phyloP scores from a whole-genome alignment of 2,888 invertebrate genomes.

The Amblyjoppa proteus region DNA sequence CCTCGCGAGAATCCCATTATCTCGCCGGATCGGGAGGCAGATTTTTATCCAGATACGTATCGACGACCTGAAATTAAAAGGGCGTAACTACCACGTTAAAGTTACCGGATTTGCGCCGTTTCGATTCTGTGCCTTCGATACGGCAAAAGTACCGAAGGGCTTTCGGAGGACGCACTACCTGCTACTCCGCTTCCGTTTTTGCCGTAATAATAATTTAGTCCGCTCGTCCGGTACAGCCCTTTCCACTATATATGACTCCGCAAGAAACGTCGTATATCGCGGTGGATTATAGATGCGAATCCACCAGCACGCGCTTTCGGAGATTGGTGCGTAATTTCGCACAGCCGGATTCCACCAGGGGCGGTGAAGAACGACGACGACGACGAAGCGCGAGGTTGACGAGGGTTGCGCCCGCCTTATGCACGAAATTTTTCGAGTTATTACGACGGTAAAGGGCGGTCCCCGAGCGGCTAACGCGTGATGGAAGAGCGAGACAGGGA shows the following conservation, averaged over 20 bases:
- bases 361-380: conserved; percentile 45
- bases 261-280: neutral
- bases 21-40: conserved; percentile 63
- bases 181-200: conserved; percentile 77
- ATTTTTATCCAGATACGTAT: conserved; percentile 75
- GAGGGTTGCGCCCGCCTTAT: conserved; percentile 50
- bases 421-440: conserved; percentile 57
- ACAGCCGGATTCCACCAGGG: conserved; percentile 58
- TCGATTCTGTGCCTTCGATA: neutral
- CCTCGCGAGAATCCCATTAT: conserved; percentile 63
- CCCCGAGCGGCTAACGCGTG: conserved; percentile 10
- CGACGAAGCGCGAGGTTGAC: conserved; percentile 51
- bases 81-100: no score
- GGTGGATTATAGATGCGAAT: conserved; percentile 36
- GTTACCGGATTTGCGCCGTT: no score
- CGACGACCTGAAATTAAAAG: no score
- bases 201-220: conserved; percentile 80
- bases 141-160: conserved; percentile 31
- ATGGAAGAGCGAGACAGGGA: conserved; percentile 27
- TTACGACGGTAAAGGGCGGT: conserved; percentile 41
- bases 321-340: conserved; percentile 67
- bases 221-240: conserved; percentile 50
- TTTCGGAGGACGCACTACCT: conserved; percentile 55
- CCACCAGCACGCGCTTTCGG: conserved; percentile 50
- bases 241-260: neutral